Evolutionary conservation across 2,888 invertebrate genomes (phyloP), one percentile per base, ranked within the genome.

Genomic region (Oasisia sp.): DNA sequence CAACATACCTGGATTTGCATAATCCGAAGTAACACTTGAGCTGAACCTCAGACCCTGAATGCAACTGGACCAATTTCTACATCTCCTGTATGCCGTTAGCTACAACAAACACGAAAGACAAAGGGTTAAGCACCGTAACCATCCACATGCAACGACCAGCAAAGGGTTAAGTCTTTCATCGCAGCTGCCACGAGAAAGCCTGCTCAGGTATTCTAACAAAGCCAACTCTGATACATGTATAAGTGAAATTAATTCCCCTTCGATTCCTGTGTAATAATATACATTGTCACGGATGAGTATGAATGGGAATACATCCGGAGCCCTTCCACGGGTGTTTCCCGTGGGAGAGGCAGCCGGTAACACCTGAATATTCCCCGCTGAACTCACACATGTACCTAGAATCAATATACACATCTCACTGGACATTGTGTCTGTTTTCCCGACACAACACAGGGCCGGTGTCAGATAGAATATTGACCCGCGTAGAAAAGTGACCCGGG

Each of bases 121-220:
- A 74, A 74, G 74, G 74, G 74, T 74, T 74, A 74, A 74, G 74
- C 19, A 27, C n/a, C n/a, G 2, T 74, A 27, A 74, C 74, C n/a
- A 56, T 7, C 14, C 56, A 27, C 19, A 27, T 74, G 7, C 74
- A 74, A 50, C 14, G 14, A 50, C 14, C 5, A 50, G 19, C 27
- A 74, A 74, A 74, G 74, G 74, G 74, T 74, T 74, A 74, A 74
- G 74, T 27, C 74, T 74, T 74, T 74, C 27, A 74, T 74, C n/a
- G 27, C 74, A 74, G 74, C 74, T 74, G 74, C 74, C 3, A 74
- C 14, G 74, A 74, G 74, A n/a, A 19, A 74, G 74, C 27, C 7
- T 74, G 19, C 74, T 19, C 74, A 74, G 74, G 74, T 74, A 74
- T n/a, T 3, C 74, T 74, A 74, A 74, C 74, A 74, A 74, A 74